Base-by-base conservation (phyloP, 37 sponge, comb jelly and placozoan species). In the Cliona cf. orientalis region DNA sequence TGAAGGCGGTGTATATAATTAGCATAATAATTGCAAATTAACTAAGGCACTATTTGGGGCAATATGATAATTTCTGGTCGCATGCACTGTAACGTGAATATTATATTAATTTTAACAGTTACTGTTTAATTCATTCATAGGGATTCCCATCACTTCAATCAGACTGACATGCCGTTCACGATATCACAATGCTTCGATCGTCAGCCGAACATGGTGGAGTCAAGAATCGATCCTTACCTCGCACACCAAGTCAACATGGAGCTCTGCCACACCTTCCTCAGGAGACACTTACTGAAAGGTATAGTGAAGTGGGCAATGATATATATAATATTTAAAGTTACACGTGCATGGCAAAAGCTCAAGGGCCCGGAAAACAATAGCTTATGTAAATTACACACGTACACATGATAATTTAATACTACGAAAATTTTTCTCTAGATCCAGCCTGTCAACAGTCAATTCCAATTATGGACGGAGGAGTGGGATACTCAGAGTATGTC, bases 391-490 rank as follows among this genome's bases (percentile, higher is more conserved):
- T n/a, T n/a, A n/a, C n/a, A n/a, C n/a, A n/a, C n/a, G n/a, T n/a
- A n/a, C n/a, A n/a, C n/a, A n/a, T n/a, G n/a, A n/a, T n/a, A n/a
- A n/a, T n/a, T n/a, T n/a, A n/a, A n/a, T n/a, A n/a, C n/a, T n/a
- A n/a, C n/a, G n/a, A n/a, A n/a, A n/a, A n/a, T 28, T 70, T 28
- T 43, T 70, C 26, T 70, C 39, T 43, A 70, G 78, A 69, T 41
- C 65, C 71, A 11, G 65, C 34, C 11, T 86, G 65, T 46, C 73
- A 86, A 49, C 36, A 46, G 17, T 39, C 31, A 2, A 42, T 87
- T 5, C 82, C 86, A 7, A 85, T 67, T 31, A 86, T 91, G 31
- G 91, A 91, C 71, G 86, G 91, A 41, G 59, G 74, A 41, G 91
- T 82, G 29, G 87, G 74, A 23, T 62, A 77, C 22, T 85, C 86